Conservation (phyloP, 2,113 vertebrate genomes). For the Nerophis ophidion region DNA sequence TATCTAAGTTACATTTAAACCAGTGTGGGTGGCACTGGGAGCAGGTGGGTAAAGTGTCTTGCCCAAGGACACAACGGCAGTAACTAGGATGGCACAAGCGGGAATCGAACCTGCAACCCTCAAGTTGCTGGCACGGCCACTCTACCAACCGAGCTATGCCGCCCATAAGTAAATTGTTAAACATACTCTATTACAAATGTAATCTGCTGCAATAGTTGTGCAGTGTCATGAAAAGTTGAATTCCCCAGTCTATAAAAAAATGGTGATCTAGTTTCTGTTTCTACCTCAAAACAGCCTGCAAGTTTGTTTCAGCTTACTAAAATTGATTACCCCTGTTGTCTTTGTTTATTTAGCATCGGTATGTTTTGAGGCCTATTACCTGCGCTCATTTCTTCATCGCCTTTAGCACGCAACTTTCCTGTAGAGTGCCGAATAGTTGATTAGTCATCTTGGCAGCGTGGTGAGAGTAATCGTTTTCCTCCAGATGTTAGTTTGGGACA, state of each 20-base stretch:
- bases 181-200: background rate
- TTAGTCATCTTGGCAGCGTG: conserved; percentile 61
- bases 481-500: conserved; percentile 67
- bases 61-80: too few species aligned
- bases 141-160: too few species aligned
- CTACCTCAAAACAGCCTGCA: conserved; percentile 11
- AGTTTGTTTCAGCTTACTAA: conserved; percentile 32
- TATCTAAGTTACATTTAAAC: too few species aligned
- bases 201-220: background rate
- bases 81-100: too few species aligned
- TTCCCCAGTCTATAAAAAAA: background rate
- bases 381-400: conserved; percentile 31
- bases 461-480: conserved; percentile 65
- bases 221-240: background rate
- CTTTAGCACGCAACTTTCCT: conserved; percentile 31
- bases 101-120: too few species aligned
- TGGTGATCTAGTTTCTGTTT: conserved; percentile 20
- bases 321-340: conserved; percentile 37
- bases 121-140: too few species aligned
- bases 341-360: conserved; percentile 42
- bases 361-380: conserved; percentile 42
- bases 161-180: background rate
- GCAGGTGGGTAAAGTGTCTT: too few species aligned
- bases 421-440: conserved; percentile 60
- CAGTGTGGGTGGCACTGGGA: too few species aligned